Conservation (phyloP, 2,797 vertebrate species). For the Phoxinus dragarum region DNA sequence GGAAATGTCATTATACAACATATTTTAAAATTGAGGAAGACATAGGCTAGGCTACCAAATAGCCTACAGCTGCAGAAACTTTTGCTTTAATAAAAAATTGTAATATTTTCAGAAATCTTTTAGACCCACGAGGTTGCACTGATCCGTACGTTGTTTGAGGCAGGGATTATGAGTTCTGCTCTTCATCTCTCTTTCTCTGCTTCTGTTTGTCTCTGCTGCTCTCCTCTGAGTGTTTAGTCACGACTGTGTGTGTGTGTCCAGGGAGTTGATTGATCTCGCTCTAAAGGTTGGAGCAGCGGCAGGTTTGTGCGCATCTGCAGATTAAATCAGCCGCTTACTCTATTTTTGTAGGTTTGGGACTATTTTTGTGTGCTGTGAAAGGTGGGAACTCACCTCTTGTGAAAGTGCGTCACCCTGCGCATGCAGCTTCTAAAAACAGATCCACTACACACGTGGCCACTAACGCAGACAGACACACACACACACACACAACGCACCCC, state of each 20-base stretch:
- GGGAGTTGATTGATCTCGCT: constrained; percentile 54
- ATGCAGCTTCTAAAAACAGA: constrained; percentile 69
- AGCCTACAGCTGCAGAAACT: neutral
- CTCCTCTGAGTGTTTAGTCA: constrained; percentile 26
- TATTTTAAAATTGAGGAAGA: neutral
- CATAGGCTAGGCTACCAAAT: neutral
- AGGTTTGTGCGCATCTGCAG: constrained; percentile 57
- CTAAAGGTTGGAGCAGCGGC: constrained; percentile 30
- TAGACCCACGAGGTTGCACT: constrained; percentile 8
- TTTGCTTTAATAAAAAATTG: neutral
- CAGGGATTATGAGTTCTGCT: constrained; percentile 39
- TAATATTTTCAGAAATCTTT: constrained; percentile 21
- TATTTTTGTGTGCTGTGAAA: constrained; percentile 69
- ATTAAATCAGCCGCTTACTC: constrained; percentile 61
- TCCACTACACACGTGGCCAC: constrained; percentile 60
- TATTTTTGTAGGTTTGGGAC: constrained; percentile 68
- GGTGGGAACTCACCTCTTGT: constrained; percentile 68
- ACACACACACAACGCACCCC: constrained; percentile 33
- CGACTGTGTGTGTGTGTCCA: constrained; percentile 1
- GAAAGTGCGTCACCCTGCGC: constrained; percentile 71
- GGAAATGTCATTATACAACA: neutral
- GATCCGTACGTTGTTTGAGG: constrained; percentile 18
- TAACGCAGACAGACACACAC: constrained; percentile 42
- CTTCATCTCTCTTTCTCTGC: constrained; percentile 28
- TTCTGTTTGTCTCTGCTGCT: neutral